These are phyloP conservation scores for Drosophila bifasciata DNA, from an alignment of 1,140 invertebrate species.

Conservation along the genomic window DNA sequence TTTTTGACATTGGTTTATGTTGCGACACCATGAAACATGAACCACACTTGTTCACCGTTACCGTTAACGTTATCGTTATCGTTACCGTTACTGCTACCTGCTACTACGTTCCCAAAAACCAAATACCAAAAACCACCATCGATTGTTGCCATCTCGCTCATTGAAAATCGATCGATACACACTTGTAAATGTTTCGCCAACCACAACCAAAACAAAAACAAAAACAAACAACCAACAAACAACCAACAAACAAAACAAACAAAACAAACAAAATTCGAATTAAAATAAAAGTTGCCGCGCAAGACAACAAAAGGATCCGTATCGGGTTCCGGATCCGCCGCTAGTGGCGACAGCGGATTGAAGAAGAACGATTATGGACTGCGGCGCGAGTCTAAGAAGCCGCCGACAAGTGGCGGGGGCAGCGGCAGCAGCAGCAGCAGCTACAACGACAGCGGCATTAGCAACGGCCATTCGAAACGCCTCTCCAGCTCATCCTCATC, in stretches of 20 bases:
- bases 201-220: constrained; percentile 35
- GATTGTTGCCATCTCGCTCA: constrained; percentile 34
- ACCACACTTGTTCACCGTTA: constrained; percentile 29
- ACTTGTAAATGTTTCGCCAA: constrained; percentile 69
- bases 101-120: constrained; percentile 25
- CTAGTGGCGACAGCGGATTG: constrained; percentile 37
- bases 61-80: constrained; percentile 17
- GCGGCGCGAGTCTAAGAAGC: constrained; percentile 50
- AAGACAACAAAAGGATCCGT: constrained; percentile 20
- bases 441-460: constrained; percentile 13
- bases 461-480: constrained; percentile 59
- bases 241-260: constrained; percentile 30
- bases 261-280: constrained; percentile 17
- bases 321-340: constrained; percentile 24
- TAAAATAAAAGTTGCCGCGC: constrained; percentile 55
- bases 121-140: constrained; percentile 28
- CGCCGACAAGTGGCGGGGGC: constrained; percentile 36
- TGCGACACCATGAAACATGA: constrained; percentile 38
- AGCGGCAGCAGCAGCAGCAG: constrained; percentile 4
- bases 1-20: constrained; percentile 45
- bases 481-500: constrained; percentile 80
- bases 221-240: constrained; percentile 28
- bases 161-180: constrained; percentile 10
- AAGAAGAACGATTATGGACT: constrained; percentile 51
- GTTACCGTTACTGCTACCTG: constrained; percentile 17